These are phyloP conservation scores for Micrastur ruficollis DNA, from an alignment of 2,797 vertebrate genomes.

Conservation along the genomic window DNA sequence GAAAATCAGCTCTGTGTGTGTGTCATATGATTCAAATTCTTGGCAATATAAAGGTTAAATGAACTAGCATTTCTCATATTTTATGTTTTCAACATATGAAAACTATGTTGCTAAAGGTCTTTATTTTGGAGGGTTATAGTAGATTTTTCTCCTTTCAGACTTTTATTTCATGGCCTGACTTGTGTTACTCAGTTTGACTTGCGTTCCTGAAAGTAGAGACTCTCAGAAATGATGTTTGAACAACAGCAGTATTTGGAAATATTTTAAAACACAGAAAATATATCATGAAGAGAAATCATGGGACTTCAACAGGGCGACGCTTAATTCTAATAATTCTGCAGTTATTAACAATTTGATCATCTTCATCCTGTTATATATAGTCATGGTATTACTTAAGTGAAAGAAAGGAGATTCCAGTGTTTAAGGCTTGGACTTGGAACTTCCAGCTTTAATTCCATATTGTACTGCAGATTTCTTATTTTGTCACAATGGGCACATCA, in stretches of 20 bases:
- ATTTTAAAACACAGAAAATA: not conserved
- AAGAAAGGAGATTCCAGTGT: not conserved
- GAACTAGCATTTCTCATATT: conserved; percentile 31
- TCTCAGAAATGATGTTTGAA: not conserved
- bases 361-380: not conserved
- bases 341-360: not conserved
- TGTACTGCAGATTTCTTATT: not conserved
- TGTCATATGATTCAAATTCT: conserved; percentile 48
- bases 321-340: not conserved
- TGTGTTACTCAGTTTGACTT: conserved; percentile 12
- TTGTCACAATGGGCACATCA: not conserved
- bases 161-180: not conserved
- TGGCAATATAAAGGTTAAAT: conserved; percentile 34
- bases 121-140: not conserved
- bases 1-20: not conserved
- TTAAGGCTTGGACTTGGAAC: not conserved
- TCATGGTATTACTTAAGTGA: not conserved
- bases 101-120: conserved; percentile 1
- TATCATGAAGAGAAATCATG: not conserved
- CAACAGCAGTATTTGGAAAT: not conserved
- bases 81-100: conserved; percentile 1
- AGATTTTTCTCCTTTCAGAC: not conserved
- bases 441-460: not conserved
- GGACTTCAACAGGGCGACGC: not conserved
- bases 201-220: not conserved